A percentile compares a stretch with the other conserved stretches of the same genome.
Conservation (phyloP, 2,113 vertebrate genomes). For the Trematocara macrostoma region DNA sequence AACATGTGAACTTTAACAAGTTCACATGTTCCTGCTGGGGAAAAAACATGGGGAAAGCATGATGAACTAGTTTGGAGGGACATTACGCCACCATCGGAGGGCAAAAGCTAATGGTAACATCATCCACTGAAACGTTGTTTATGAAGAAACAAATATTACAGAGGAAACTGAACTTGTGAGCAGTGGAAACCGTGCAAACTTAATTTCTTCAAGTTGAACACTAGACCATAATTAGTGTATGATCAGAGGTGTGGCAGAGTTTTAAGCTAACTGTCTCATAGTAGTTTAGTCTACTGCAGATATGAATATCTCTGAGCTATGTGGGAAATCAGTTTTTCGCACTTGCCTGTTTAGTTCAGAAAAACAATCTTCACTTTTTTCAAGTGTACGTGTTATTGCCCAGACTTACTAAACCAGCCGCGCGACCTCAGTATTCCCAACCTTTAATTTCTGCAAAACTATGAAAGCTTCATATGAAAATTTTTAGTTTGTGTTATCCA, state of each 20-base stretch:
- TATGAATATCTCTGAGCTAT: fast-evolving
- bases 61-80: fast-evolving
- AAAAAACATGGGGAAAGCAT: neutral
- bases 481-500: neutral
- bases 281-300: neutral
- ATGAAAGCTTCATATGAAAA: neutral
- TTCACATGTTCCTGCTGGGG: neutral
- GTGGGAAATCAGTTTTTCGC: neutral
- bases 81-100: fast-evolving
- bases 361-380: neutral
- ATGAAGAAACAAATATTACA: neutral
- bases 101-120: neutral
- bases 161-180: neutral
- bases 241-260: neutral
- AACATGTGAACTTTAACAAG: neutral
- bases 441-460: neutral
- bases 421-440: neutral
- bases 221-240: neutral
- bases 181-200: fast-evolving
- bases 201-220: neutral
- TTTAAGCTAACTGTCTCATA: neutral
- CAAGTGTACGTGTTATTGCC: neutral
- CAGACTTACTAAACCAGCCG: neutral
- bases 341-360: neutral
- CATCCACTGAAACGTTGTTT: neutral